Evolutionary conservation across 2,888 invertebrate genomes (phyloP).

Genomic region (Carterocephalus palaemon): DNA sequence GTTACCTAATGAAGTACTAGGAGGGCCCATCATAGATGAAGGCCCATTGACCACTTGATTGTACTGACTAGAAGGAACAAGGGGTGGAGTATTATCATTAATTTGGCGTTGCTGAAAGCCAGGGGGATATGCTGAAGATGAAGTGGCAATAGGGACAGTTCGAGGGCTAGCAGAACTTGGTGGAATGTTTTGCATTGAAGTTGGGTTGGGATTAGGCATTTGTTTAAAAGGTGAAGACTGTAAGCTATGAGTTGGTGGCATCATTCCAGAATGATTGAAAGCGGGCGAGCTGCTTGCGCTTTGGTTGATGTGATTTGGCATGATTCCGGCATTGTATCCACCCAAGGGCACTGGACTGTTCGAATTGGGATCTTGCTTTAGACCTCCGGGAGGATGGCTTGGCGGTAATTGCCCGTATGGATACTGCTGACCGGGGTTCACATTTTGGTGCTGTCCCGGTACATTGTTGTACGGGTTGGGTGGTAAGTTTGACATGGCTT

Average conservation of each 20-base stretch:
- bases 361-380: constrained; percentile 65
- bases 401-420: constrained; percentile 54
- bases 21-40: constrained; percentile 22
- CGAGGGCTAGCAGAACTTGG: constrained; percentile 45
- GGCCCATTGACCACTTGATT: constrained; percentile 64
- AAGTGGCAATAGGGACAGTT: constrained; percentile 43
- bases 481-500: constrained; percentile 67
- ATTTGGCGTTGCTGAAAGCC: constrained; percentile 55
- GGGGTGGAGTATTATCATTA: constrained; percentile 69
- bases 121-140: constrained; percentile 47
- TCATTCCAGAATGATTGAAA: constrained; percentile 61
- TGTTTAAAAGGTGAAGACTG: constrained; percentile 54
- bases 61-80: constrained; percentile 67
- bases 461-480: constrained; percentile 61
- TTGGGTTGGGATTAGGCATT: constrained; percentile 36
- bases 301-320: constrained; percentile 57
- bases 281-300: constrained; percentile 69
- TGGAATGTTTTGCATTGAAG: constrained; percentile 43
- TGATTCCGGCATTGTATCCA: constrained; percentile 43
- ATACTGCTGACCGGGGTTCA: constrained; percentile 45
- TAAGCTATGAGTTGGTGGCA: constrained; percentile 44
- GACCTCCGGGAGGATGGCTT: constrained; percentile 55
- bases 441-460: constrained; percentile 51
- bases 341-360: constrained; percentile 49
- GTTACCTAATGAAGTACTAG: constrained; percentile 25